Percentiles rank a stretch among this genome's conserved stretches.
phyloP scores from a whole-genome alignment of 2,888 invertebrate species.

The Drosophila siamana region DNA sequence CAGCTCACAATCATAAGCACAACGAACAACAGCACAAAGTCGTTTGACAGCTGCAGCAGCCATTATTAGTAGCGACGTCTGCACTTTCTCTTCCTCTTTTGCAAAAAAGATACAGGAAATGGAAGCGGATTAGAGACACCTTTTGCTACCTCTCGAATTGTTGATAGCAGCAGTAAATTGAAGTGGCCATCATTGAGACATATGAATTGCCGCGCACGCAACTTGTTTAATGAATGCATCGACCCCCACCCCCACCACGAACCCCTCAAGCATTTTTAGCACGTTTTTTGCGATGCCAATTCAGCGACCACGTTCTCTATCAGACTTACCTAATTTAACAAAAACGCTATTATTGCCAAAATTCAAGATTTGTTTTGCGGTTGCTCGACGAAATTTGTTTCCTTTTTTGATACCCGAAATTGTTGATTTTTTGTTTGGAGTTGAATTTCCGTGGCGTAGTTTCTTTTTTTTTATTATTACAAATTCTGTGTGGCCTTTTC shows the following conservation, averaged over 20 bases:
- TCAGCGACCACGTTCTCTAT: constrained; percentile 58
- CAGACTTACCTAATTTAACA: constrained; percentile 71
- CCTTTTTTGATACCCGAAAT: constrained; percentile 63
- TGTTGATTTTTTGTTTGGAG: constrained; percentile 41
- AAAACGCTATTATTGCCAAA: constrained; percentile 25
- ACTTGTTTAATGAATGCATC: background rate
- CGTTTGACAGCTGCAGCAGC: constrained; percentile 27
- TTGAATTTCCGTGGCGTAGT: constrained; percentile 35
- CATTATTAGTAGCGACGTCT: constrained; percentile 3
- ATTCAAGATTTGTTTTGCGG: constrained; percentile 23
- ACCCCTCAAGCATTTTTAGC: constrained; percentile 10
- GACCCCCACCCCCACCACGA: background rate
- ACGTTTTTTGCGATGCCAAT: constrained; percentile 35
- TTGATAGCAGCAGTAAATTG: background rate
- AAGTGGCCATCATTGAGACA: constrained; percentile 3
- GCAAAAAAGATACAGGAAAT: constrained; percentile 6
- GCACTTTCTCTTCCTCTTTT: constrained; percentile 32
- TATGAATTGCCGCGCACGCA: constrained; percentile 29
- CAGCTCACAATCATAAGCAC: constrained; percentile 1
- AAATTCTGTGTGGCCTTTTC: constrained; percentile 27
- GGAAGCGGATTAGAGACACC: background rate
- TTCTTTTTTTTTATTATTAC: constrained; percentile 38
- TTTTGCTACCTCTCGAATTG: background rate
- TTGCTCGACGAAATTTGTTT: constrained; percentile 20
- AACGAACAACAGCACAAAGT: background rate